Conservation (phyloP, 2,888 invertebrate genomes). For the Brenthis daphne region DNA sequence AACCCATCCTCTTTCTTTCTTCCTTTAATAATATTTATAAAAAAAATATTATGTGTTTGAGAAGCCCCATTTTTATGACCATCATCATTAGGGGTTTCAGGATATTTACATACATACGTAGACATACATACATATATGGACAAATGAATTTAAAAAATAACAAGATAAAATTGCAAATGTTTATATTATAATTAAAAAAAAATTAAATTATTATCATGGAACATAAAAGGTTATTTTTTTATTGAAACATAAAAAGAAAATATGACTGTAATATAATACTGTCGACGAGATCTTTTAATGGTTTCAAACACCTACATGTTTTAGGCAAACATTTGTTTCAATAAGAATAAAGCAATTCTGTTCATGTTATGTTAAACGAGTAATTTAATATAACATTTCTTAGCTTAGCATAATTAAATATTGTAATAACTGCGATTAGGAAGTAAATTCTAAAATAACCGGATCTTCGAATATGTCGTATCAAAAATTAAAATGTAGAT, state of each 20-base stretch:
- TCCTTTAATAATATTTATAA: too few species aligned
- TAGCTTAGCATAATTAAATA: constrained; percentile 56
- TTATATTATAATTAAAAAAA: too few species aligned
- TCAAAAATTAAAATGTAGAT: constrained; percentile 39
- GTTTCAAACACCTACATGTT: constrained; percentile 19
- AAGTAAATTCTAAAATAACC: constrained; percentile 50
- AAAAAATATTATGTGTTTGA: too few species aligned
- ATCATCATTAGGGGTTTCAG: not conserved
- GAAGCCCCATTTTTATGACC: not conserved
- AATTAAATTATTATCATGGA: too few species aligned
- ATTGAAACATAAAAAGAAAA: constrained; percentile 13
- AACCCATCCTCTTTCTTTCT: too few species aligned
- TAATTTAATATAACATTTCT: constrained; percentile 53
- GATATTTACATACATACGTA: not conserved
- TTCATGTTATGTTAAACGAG: constrained; percentile 55
- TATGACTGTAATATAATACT: constrained; percentile 3
- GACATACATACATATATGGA: not conserved
- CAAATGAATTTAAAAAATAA: too few species aligned
- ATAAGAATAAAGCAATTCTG: constrained; percentile 29
- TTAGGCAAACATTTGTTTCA: constrained; percentile 24
- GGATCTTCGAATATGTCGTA: constrained; percentile 7
- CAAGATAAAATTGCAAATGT: too few species aligned
- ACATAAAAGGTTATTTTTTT: not conserved
- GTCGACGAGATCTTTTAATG: constrained; percentile 10
- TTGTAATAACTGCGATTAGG: constrained; percentile 61